Percentiles rank a stretch among this genome's conserved stretches.
Evolutionary conservation across 64 coral and sea anemone species (phyloP).

Genomic region (Catalaphyllia jardinei): DNA sequence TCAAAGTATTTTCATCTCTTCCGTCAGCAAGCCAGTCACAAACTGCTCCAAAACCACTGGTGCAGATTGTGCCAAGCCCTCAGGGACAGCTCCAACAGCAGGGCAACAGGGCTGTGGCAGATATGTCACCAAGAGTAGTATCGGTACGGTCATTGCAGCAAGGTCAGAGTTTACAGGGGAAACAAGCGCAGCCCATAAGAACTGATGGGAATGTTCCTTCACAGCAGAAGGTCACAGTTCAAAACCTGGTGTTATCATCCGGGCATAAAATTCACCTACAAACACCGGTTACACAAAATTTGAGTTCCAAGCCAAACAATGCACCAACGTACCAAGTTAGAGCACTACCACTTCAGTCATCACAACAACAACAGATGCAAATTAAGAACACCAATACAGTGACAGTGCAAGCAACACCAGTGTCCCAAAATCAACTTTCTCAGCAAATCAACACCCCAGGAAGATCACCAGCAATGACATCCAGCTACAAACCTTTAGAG

Average conservation of each 20-base stretch:
- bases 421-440: conserved; percentile 34
- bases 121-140: conserved; percentile 56
- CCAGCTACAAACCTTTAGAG: conserved; percentile 81
- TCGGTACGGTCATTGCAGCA: conserved; percentile 51
- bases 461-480: not conserved
- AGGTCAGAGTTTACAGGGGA: not conserved
- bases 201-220: too few relatives aligned
- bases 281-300: not conserved
- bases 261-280: conserved; percentile 38
- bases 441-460: conserved; percentile 32
- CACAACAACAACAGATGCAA: conserved; percentile 29
- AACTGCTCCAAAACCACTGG: not conserved
- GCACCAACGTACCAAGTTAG: not conserved
- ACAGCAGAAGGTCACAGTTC: conserved; percentile 34
- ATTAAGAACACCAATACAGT: not conserved
- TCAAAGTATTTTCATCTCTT: conserved; percentile 23
- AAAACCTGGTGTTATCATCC: conserved; percentile 19
- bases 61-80: conserved; percentile 14
- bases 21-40: not conserved
- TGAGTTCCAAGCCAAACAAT: not conserved
- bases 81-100: conserved; percentile 46
- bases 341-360: conserved; percentile 8
- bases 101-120: not conserved
- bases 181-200: not conserved
- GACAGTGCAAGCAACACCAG: conserved; percentile 5